Conservation (phyloP, 2,113 vertebrate genomes). For the Dunckerocampus dactyliophorus region DNA sequence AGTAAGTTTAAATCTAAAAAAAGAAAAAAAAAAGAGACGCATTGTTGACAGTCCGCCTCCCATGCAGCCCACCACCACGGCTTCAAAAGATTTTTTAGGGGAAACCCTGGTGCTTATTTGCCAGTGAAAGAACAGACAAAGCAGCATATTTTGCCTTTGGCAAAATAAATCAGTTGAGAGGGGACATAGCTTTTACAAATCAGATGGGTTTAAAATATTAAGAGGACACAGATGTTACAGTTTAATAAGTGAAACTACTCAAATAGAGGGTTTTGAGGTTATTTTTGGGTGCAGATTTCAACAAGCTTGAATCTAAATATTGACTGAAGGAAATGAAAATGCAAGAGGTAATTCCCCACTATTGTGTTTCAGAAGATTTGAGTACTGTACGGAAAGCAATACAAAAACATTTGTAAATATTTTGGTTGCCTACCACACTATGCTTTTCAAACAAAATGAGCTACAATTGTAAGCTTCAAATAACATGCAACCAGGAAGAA, state of each 20-base stretch:
- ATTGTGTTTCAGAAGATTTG: not conserved
- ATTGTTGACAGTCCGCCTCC: too few relatives aligned
- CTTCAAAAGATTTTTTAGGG: too few relatives aligned
- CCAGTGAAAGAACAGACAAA: too few relatives aligned
- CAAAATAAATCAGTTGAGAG: too few relatives aligned
- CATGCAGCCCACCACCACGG: too few relatives aligned
- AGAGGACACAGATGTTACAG: too few relatives aligned
- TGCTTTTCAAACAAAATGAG: not conserved
- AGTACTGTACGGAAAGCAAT: not conserved
- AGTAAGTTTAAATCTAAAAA: too few relatives aligned
- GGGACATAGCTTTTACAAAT: too few relatives aligned
- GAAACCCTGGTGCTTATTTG: too few relatives aligned
- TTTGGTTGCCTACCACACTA: not conserved
- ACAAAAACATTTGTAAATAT: not conserved
- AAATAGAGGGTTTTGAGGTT: not conserved
- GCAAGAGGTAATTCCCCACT: slow-evolving; percentile 17
- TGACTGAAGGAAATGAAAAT: slow-evolving; percentile 33
- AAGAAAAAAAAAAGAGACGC: too few relatives aligned
- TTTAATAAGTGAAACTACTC: not conserved
- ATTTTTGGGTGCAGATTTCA: not conserved
- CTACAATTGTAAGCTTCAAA: not conserved
- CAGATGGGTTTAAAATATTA: too few relatives aligned
- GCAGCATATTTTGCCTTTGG: too few relatives aligned
- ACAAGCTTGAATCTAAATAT: slow-evolving; percentile 18
- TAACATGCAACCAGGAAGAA: not conserved